Percentiles rank a stretch among this genome's conserved stretches.
Evolutionary conservation across 2,113 vertebrate species (phyloP).

Genomic region (Boleophthalmus pectinirostris): DNA sequence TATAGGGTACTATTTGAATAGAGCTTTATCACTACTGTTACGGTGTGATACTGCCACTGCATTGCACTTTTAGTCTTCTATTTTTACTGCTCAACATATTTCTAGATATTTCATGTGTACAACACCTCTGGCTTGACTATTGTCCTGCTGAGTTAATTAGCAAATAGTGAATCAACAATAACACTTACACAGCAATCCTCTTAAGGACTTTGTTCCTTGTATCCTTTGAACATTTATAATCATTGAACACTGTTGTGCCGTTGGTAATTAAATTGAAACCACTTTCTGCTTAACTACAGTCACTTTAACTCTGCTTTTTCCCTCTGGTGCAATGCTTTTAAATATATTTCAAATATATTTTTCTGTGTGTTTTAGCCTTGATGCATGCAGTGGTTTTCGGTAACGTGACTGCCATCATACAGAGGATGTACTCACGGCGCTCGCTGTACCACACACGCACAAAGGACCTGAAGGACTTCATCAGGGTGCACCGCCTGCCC

Average conservation of each 20-base stretch:
- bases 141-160: too few relatives aligned
- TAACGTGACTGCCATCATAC: conserved; percentile 95
- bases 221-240: conserved; percentile 11
- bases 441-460: conserved; percentile 95
- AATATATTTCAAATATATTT: neutral
- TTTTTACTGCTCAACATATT: too few relatives aligned
- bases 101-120: too few relatives aligned
- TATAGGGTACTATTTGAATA: too few relatives aligned
- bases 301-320: neutral
- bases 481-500: conserved; percentile 91
- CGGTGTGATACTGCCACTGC: too few relatives aligned
- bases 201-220: neutral
- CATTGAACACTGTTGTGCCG: too few relatives aligned
- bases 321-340: neutral
- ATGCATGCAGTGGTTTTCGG: conserved; percentile 97
- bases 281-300: too few relatives aligned
- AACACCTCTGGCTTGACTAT: too few relatives aligned
- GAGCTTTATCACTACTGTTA: too few relatives aligned
- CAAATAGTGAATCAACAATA: too few relatives aligned
- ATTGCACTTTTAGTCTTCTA: too few relatives aligned
- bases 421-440: conserved; percentile 95
- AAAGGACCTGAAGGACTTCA: conserved; percentile 95
- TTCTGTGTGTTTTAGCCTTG: conserved; percentile 78
- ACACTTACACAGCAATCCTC: neutral
- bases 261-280: too few relatives aligned